A percentile compares a stretch with the other conserved stretches of the same genome.
These are phyloP conservation scores for Dipus sagitta DNA, from an alignment of 2,797 vertebrate genomes.

Conservation along the genomic window DNA sequence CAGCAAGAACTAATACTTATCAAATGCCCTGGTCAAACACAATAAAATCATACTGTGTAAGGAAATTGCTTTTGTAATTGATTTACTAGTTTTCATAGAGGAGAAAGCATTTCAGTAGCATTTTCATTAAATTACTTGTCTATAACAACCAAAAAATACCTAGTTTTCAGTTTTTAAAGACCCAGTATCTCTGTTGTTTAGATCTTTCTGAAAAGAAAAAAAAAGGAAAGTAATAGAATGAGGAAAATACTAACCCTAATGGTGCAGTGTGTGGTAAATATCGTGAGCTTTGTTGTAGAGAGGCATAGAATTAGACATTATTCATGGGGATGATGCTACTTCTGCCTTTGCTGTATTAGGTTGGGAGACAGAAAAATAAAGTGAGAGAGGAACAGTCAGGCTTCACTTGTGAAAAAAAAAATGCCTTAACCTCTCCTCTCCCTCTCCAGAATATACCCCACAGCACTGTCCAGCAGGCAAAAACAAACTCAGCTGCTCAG, in stretches of 20 bases:
- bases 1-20: slow-evolving; percentile 85
- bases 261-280: slow-evolving; percentile 39
- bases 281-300: background rate
- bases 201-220: background rate
- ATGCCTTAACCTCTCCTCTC: no score
- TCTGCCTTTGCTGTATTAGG: slow-evolving; percentile 12
- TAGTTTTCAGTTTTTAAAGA: slow-evolving; percentile 78
- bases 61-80: slow-evolving; percentile 87
- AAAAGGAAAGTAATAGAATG: slow-evolving; percentile 2
- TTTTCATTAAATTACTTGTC: slow-evolving; percentile 86
- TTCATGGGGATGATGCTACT: background rate
- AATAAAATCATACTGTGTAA: slow-evolving; percentile 86
- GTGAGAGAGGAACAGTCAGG: background rate
- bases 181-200: slow-evolving; percentile 49
- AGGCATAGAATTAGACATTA: background rate
- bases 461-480: background rate
- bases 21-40: slow-evolving; percentile 86
- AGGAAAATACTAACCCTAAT: background rate
- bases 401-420: background rate
- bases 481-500: background rate
- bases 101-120: slow-evolving; percentile 84
- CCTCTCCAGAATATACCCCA: background rate
- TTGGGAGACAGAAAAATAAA: slow-evolving; percentile 37
- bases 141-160: slow-evolving; percentile 72
- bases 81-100: slow-evolving; percentile 85